These are phyloP conservation scores for Mizuhopecten yessoensis DNA, from an alignment of 1,140 invertebrate species.

Conservation along the genomic window DNA sequence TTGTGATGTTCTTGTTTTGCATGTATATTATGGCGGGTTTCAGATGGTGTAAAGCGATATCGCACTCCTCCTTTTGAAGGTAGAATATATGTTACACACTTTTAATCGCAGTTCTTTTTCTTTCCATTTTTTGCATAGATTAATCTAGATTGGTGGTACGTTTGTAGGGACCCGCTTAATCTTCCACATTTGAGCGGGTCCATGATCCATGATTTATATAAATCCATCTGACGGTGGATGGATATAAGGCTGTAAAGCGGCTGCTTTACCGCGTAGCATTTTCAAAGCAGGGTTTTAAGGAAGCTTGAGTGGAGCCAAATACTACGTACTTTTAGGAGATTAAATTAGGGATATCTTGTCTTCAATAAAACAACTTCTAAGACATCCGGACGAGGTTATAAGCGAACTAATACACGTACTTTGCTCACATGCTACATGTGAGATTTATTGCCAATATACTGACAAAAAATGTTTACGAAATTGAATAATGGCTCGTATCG, in stretches of 20 bases:
- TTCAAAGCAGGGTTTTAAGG: slow-evolving; percentile 38
- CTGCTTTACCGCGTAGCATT: neutral
- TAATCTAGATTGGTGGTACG: slow-evolving; percentile 4
- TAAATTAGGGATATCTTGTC: slow-evolving; percentile 35
- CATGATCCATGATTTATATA: slow-evolving; percentile 27
- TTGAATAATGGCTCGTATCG: neutral
- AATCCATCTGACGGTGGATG: neutral
- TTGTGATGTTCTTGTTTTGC: slow-evolving; percentile 22
- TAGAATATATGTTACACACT: slow-evolving; percentile 35
- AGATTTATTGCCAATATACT: neutral
- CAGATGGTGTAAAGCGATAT: slow-evolving; percentile 30
- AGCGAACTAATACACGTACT: neutral
- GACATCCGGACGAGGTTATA: neutral
- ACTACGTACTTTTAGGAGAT: neutral
- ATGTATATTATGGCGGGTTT: slow-evolving; percentile 39
- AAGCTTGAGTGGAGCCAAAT: slow-evolving; percentile 37
- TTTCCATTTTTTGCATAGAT: slow-evolving; percentile 17
- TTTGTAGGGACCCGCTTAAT: slow-evolving; percentile 22
- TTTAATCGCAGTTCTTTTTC: slow-evolving; percentile 34
- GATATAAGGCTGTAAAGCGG: neutral
- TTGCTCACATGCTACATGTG: neutral
- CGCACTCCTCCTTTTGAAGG: neutral
- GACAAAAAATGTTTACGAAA: neutral
- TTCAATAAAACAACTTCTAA: slow-evolving; percentile 35
- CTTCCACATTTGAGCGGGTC: slow-evolving; percentile 36